Evolutionary conservation across 2,797 vertebrate species (phyloP).

Genomic region (Urosaurus nigricauda): DNA sequence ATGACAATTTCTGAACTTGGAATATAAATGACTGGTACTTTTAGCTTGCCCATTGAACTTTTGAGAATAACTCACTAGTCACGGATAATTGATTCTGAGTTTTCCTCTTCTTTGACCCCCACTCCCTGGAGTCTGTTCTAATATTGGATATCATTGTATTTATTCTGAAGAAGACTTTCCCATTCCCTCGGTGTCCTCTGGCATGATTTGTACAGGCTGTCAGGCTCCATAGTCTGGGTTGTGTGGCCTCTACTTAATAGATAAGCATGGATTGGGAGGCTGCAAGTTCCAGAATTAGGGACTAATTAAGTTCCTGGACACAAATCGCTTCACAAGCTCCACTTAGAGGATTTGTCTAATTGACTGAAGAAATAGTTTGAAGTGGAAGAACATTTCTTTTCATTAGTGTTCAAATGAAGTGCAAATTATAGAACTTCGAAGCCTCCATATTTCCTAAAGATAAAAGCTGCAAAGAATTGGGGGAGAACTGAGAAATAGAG

Average conservation of each 20-base stretch:
- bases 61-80: background rate
- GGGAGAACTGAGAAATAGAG: constrained; percentile 59
- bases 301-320: constrained; percentile 78
- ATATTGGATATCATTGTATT: fast-evolving
- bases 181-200: constrained; percentile 7
- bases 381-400: constrained; percentile 79
- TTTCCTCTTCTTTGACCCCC: background rate
- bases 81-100: background rate
- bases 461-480: constrained; percentile 69
- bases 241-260: background rate
- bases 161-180: fast-evolving
- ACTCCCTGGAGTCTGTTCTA: background rate
- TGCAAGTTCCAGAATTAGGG: constrained; percentile 67
- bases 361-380: constrained; percentile 81
- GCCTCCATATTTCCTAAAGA: constrained; percentile 76
- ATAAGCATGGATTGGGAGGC: constrained; percentile 54
- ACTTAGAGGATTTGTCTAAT: constrained; percentile 82
- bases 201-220: fast-evolving
- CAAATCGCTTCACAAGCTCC: constrained; percentile 74
- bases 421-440: constrained; percentile 76
- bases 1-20: background rate
- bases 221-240: fast-evolving
- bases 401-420: constrained; percentile 80
- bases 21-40: background rate
- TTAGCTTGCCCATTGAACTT: background rate